Evolutionary conservation across 23 tunicate species (phyloP), one percentile per base, ranked within the genome.

Genomic region (Ciona savignyi): DNA sequence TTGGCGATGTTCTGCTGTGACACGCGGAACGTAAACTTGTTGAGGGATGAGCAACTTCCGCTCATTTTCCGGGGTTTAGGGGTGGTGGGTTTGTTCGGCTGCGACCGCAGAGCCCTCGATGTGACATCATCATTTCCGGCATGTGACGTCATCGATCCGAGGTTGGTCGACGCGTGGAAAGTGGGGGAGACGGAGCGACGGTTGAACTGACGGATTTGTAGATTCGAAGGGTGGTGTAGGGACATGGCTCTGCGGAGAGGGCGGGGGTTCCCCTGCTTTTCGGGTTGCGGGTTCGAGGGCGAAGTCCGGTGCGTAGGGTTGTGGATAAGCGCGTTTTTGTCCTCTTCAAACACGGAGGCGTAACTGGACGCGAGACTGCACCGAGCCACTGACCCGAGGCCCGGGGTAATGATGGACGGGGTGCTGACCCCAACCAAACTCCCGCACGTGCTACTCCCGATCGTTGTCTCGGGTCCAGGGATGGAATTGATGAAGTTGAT

Each of bases 31-130:
- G 32, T 74, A 66, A 75, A 60, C 29, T 66, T 75, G 33, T 74
- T 82, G 11, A 82, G 65, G 11, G 87, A 82, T 11, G 80, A 34
- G 25, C 56, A 68, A 60, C 87, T 82, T 35, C 76, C 60, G 31
- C 74, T 35, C 35, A 77, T 56, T 48, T 84, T 84, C 56, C 70
- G 60, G 22, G 90, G 90, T 67, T 84, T 84, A 2, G 90, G 90
- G 25, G 90, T 78, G 33, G 90, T 84, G 51, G 90, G 90, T 66
- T 84, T 84, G 68, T 22, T 78, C n/a, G 90, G 90, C 63, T 72
- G 76, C 3, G 35, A n/a, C 63, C 49, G 76, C 3, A n/a, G 35
- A 0, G 76, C 24, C 22, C 67, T 63, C 23, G 28, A 4, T 23
- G 26, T 9, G 9, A 15, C 15, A 15, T 15, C 11, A 42, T 6